phyloP scores from a whole-genome alignment of 2,888 invertebrate species.

The Trilocha varians region DNA sequence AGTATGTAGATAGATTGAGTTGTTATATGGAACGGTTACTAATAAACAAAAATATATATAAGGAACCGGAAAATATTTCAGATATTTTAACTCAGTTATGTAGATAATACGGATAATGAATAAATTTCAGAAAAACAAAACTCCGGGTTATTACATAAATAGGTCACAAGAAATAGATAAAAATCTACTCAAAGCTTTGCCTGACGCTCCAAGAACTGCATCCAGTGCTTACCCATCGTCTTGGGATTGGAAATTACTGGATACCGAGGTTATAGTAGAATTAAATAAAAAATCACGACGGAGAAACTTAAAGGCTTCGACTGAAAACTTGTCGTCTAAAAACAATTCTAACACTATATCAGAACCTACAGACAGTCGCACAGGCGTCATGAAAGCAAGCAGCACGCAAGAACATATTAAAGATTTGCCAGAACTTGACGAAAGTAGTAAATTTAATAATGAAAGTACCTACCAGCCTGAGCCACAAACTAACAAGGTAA shows the following conservation, averaged over 20 bases:
- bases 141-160: slow-evolving; percentile 84
- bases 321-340: slow-evolving; percentile 62
- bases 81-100: not conserved
- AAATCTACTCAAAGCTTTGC: slow-evolving; percentile 78
- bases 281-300: slow-evolving; percentile 52
- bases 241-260: slow-evolving; percentile 82
- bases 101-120: not conserved
- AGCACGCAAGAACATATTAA: slow-evolving; percentile 61
- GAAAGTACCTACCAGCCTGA: slow-evolving; percentile 17
- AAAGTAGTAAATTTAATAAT: slow-evolving; percentile 26
- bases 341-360: slow-evolving; percentile 55
- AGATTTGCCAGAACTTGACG: slow-evolving; percentile 57
- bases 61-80: not conserved
- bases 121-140: slow-evolving; percentile 82
- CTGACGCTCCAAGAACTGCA: slow-evolving; percentile 87
- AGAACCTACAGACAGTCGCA: slow-evolving; percentile 41
- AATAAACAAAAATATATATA: too few relatives aligned
- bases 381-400: slow-evolving; percentile 52
- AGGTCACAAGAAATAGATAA: slow-evolving; percentile 85
- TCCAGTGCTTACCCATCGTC: slow-evolving; percentile 78
- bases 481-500: slow-evolving; percentile 43
- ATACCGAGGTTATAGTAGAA: slow-evolving; percentile 60
- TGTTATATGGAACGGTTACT: too few relatives aligned
- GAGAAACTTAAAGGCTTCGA: slow-evolving; percentile 51
- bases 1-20: too few relatives aligned